Evolutionary conservation across 2,797 vertebrate genomes (phyloP), one percentile per base, ranked within the genome.

Genomic region (Lithobates pipiens): DNA sequence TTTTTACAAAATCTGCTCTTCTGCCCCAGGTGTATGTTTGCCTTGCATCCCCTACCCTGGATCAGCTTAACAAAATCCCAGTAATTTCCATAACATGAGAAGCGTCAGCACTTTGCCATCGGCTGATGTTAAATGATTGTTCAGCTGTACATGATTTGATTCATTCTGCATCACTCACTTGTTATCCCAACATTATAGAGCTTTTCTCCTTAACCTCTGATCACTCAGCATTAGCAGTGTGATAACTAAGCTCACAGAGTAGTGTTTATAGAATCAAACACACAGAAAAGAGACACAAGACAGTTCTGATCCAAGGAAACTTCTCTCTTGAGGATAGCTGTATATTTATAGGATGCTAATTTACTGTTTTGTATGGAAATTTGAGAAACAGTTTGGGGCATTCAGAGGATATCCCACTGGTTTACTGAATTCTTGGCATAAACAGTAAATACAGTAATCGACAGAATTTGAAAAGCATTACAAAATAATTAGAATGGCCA

Each of bases 61-160:
- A 70, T 78, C 42, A 68, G 67, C 75, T 76, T 78, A 69, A 68
- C 27, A 34, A 86, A 83, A 50, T 76, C 65, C 73, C 10, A 82
- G 74, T 77, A 61, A 77, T 76, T 77, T 82, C 68, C 75, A 82
- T 77, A 67, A 67, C 75, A 82, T 77, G 54, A 86, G 42, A 63
- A 82, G 75, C 76, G 74, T 82, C 80, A 86, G 75, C 36, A 68
- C 70, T 77, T 77, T 82, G 85, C 85, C 75, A 39, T 80, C 25
- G 75, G 85, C 85, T 82, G 68, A 78, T 77, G 79, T 82, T 82
- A 75, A 86, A 42, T 86, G 85, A 86, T 77, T 86, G 80, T 79
- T 86, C 75, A 86, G 85, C 75, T 83, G 80, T 74, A 78, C 67
- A 83, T 86, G 85, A 86, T 86, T 83, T 83, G 65, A 86, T 86